These are phyloP conservation scores for Temnopleurus reevesii DNA, from an alignment of 53 echinoderm and acorn worm species.

Conservation along the genomic window DNA sequence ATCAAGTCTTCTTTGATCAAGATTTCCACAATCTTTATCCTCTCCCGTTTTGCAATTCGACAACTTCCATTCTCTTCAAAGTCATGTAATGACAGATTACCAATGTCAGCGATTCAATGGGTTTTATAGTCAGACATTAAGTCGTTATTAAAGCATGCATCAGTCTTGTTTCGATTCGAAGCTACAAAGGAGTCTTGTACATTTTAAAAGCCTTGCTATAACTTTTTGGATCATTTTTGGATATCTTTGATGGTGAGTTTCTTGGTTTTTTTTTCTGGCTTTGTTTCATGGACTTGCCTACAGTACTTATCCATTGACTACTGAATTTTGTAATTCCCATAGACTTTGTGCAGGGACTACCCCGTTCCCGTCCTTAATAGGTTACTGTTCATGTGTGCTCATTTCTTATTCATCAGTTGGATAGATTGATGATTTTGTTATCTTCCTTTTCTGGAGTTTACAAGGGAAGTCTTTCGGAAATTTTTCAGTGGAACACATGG, in stretches of 20 bases:
- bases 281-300: background rate
- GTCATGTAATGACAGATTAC: conserved; percentile 1
- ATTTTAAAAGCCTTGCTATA: background rate
- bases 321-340: background rate
- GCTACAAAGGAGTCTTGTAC: background rate
- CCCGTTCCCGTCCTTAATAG: too few relatives aligned
- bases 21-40: too few relatives aligned
- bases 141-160: background rate
- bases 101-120: background rate
- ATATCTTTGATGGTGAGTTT: background rate
- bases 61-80: background rate
- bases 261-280: background rate
- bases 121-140: background rate
- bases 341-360: too few relatives aligned
- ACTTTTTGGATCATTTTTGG: background rate
- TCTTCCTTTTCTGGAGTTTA: too few relatives aligned
- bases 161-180: background rate
- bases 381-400: too few relatives aligned
- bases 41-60: conserved; percentile 4
- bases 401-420: too few relatives aligned
- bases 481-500: too few relatives aligned
- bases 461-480: too few relatives aligned
- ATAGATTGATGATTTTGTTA: too few relatives aligned
- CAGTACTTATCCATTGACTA: too few relatives aligned
- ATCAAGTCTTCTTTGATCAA: too few relatives aligned